phyloP scores from a whole-genome alignment of 2,797 vertebrate genomes.

The Megaceryle alcyon region DNA sequence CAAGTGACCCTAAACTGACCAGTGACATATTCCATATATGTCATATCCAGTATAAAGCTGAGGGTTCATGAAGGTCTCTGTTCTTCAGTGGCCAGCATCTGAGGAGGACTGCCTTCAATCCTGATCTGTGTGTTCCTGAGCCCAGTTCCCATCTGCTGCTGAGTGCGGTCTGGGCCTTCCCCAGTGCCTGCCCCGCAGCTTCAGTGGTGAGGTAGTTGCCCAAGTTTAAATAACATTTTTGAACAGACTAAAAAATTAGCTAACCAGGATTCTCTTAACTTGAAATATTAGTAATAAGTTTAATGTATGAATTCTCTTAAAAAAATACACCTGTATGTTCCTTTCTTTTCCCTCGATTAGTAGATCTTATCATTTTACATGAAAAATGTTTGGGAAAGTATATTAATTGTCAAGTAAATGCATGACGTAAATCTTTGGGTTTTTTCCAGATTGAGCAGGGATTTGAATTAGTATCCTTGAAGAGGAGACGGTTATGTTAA shows the following conservation, averaged over 20 bases:
- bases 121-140: too few relatives aligned
- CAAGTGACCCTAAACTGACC: background rate
- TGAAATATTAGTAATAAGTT: background rate
- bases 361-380: background rate
- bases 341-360: background rate
- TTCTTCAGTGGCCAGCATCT: too few relatives aligned
- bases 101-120: too few relatives aligned
- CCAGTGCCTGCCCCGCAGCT: too few relatives aligned
- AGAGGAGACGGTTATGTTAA: background rate
- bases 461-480: background rate
- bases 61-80: background rate
- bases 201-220: too few relatives aligned
- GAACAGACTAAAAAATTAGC: background rate
- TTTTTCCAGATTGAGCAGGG: background rate
- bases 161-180: too few relatives aligned
- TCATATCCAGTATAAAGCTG: too few relatives aligned
- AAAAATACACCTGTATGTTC: background rate
- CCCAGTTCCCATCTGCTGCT: too few relatives aligned
- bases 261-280: background rate
- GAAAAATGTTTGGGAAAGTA: background rate
- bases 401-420: background rate
- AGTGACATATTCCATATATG: background rate
- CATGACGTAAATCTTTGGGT: background rate
- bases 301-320: background rate
- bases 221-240: background rate